These are phyloP conservation scores for Lepidotrigona ventralis DNA, from an alignment of 1,140 invertebrate genomes.

Conservation along the genomic window DNA sequence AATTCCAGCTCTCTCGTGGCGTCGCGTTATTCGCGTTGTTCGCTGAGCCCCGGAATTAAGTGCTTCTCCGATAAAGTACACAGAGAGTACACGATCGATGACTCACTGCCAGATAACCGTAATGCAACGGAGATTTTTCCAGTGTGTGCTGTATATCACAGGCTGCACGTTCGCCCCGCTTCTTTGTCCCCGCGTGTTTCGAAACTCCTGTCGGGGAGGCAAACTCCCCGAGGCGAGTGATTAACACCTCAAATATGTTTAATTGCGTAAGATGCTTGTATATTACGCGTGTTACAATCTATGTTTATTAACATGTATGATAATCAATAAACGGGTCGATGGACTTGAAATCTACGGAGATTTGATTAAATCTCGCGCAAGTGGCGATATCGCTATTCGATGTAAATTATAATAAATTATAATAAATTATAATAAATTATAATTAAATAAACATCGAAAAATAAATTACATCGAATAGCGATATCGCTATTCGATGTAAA, in stretches of 20 bases:
- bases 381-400: no score
- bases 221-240: no score
- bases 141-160: background rate
- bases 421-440: no score
- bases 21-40: background rate
- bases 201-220: background rate
- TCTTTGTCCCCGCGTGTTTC: background rate
- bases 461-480: no score
- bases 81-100: background rate
- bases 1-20: no score
- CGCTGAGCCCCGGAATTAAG: background rate
- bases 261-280: background rate
- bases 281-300: no score
- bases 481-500: no score
- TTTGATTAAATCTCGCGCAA: no score
- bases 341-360: no score
- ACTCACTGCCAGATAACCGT: conserved; percentile 10
- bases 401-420: no score
- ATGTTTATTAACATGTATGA: background rate
- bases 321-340: background rate
- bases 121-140: conserved; percentile 14
- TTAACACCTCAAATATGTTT: background rate
- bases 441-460: no score
- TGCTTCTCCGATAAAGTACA: background rate
- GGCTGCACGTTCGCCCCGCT: background rate